Evolutionary conservation across 2,797 vertebrate species (phyloP), one percentile per base, ranked within the genome.

Genomic region (Tiaroga cobitis): DNA sequence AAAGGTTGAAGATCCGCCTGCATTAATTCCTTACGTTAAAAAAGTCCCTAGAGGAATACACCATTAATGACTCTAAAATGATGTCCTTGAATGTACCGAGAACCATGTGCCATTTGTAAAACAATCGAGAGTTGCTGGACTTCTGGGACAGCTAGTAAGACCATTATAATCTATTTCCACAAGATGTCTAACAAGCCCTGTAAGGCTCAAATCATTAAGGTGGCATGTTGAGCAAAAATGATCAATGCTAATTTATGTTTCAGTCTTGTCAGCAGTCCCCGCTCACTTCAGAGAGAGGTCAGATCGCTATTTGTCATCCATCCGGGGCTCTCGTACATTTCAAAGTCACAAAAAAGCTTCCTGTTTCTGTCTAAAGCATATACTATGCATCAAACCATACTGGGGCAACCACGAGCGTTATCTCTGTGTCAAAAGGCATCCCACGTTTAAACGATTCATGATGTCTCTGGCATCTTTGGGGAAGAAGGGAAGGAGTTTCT

Each of bases 361-460:
- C 86, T 88, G 80, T 87, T 88, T 92, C 91, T 87, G 88, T 87
- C 87, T 56, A 72, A 67, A 84, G 88, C 90, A 78, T 83, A 76
- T 86, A 91, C 91, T 87, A 91, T 88, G 77, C 65, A 88, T 81
- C 69, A 88, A 91, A 87, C 90, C 80, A 84, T 89, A 79, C 85
- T 61, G 79, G 80, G 72, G 84, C 70, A 91, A 87, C 91, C 43
- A 18, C 65, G 37, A 86, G 90, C 87, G 77, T 86, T 87, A 89
- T 84, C 90, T 86, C 86, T 69, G 86, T 90, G 90, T 92, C 92
- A 90, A 85, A 91, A 87, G 91, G 86, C 85, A 89, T 85, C 74
- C 76, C 91, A 91, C 85, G 65, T 92, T 94, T 94, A 94, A 94
- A 94, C 93, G 94, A 95, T 94, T 92, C 91, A 93, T 92, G 84